Conservation (phyloP, 2,113 vertebrate species). For the Phaethon lepturus region DNA sequence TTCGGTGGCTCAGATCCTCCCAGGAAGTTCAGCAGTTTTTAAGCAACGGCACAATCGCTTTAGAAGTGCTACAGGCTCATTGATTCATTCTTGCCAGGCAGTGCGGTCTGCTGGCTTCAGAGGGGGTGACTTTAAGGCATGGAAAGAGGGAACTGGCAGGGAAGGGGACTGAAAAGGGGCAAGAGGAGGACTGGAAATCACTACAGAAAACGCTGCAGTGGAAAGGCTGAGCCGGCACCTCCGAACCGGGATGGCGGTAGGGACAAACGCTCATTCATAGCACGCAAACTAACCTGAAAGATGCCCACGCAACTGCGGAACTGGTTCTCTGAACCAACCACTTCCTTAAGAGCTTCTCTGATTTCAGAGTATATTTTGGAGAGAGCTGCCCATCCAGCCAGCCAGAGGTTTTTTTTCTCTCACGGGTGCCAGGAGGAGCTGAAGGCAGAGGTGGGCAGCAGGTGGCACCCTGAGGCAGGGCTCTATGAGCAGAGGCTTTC, state of each 20-base stretch:
- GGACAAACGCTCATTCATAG: background rate
- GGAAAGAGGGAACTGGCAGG: background rate
- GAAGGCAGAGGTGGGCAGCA: background rate
- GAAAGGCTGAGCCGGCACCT: background rate
- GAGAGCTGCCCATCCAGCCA: background rate
- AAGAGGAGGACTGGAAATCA: background rate
- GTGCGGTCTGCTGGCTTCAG: background rate
- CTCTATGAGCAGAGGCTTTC: background rate
- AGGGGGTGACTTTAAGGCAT: background rate
- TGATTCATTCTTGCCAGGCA: background rate
- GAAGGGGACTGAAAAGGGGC: background rate
- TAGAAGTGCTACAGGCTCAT: too few relatives aligned
- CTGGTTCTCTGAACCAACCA: background rate
- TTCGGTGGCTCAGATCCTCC: background rate
- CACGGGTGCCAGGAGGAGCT: background rate
- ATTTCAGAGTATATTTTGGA: background rate
- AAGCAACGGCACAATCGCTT: accelerated
- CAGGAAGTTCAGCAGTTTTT: background rate
- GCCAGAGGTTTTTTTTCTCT: background rate
- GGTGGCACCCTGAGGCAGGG: slow-evolving; percentile 34
- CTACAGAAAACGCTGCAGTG: background rate
- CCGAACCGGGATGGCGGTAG: background rate
- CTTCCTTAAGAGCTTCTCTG: background rate
- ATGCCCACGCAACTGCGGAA: too few relatives aligned
- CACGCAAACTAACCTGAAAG: background rate